Base-by-base conservation (phyloP, 2,113 vertebrate species). In the Muntiacus reevesi region DNA sequence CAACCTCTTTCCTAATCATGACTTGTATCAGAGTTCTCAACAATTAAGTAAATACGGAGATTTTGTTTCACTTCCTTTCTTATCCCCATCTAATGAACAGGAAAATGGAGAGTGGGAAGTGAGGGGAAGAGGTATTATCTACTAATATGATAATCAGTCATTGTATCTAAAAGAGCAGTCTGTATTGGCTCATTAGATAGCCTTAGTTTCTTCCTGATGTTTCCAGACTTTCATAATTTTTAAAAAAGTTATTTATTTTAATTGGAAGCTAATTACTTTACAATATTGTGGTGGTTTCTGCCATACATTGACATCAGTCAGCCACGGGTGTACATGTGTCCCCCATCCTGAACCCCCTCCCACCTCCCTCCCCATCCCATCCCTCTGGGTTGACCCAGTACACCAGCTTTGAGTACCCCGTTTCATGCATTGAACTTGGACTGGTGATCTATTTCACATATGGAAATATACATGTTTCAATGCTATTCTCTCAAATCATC, bases 31-130 rank as follows among this genome's bases (percentile, higher is more conserved):
- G 89, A 43, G 62, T 47, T 87, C 84, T 84, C 87, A 85, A 95
- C 94, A 98, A 98, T 98, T 96, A 97, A 94, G 90, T 82, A 97
- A 97, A 95, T 97, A 81, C 60, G 82, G 85, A 97, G 92, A 97
- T 87, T 87, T 97, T 97, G 64, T 96, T 95, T 92, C 84, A 97
- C 94, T 97, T 98, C 98, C 97, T 97, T 91, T 97, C 59, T 97
- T 97, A 97, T 94, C 92, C 79, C 16, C 55, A 16, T 94, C 92
- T 98, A 97, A 98, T 97, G 95, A 97, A 76, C 59, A 97, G 55
- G 21, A 78, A 94, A 96, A 97, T 64, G 9, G 59, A 93, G 64
- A 86, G 52, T 76, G 55, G 55, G 23, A 52, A 94, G 8, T 14
- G 87, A 88, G 17, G 76, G 55, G 16, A 47, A 43, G 60, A 89